Conservation (phyloP, 2,888 invertebrate genomes). For the Acleris cristana region DNA sequence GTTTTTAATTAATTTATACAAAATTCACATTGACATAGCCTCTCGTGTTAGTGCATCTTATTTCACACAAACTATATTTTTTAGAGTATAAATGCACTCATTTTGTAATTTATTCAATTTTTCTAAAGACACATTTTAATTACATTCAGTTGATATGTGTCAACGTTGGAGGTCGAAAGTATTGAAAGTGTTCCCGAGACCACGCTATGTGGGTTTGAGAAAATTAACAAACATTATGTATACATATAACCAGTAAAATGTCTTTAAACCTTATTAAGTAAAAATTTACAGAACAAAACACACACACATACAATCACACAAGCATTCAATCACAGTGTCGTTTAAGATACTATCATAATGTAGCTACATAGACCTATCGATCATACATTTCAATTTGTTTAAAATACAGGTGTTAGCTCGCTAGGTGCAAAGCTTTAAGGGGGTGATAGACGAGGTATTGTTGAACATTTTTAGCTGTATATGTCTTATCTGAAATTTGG, state of each 20-base stretch:
- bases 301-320: conserved; percentile 40
- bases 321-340: conserved; percentile 50
- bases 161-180: conserved; percentile 4
- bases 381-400: conserved; percentile 12
- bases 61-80: conserved; percentile 59
- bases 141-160: conserved; percentile 17
- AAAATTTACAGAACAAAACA: conserved; percentile 58
- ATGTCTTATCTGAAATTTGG: too few relatives aligned
- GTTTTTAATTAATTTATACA: conserved; percentile 66
- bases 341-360: conserved; percentile 35
- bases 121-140: conserved; percentile 44
- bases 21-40: conserved; percentile 58
- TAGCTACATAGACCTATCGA: conserved; percentile 24
- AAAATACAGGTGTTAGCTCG: too few relatives aligned
- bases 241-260: conserved; percentile 32
- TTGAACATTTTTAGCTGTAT: too few relatives aligned
- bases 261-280: conserved; percentile 67
- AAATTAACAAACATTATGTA: conserved; percentile 24
- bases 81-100: conserved; percentile 52
- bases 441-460: too few relatives aligned
- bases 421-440: too few relatives aligned
- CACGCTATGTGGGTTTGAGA: conserved; percentile 10
- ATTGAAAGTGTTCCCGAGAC: conserved; percentile 7
- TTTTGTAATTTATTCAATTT: conserved; percentile 65
- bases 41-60: conserved; percentile 53